Evolutionary conservation across 2,797 vertebrate genomes (phyloP).

Genomic region (Xenopus petersii): DNA sequence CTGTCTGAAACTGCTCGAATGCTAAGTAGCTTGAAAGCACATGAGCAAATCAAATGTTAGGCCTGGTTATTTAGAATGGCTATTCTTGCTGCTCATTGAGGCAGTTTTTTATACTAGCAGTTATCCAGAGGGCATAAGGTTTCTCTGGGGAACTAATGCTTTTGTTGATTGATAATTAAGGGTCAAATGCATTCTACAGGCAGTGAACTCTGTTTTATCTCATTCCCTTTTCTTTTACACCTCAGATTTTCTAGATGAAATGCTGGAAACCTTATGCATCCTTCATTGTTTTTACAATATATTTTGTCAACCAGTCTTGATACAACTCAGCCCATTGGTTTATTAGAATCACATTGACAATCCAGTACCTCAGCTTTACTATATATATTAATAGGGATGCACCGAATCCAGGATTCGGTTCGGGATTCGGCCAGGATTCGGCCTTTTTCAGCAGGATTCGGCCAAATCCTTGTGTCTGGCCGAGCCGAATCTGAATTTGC

Average conservation of each 20-base stretch:
- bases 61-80: conserved; percentile 39
- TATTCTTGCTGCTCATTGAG: conserved; percentile 50
- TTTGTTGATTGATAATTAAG: conserved; percentile 51
- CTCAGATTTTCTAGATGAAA: background rate
- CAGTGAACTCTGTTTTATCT: conserved; percentile 45
- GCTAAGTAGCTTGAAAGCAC: conserved; percentile 49
- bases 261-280: background rate
- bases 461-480: too few species aligned
- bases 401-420: too few species aligned
- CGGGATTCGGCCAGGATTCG: too few species aligned
- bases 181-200: conserved; percentile 54
- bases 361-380: too few species aligned
- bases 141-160: conserved; percentile 41
- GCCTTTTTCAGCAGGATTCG: too few species aligned
- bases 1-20: conserved; percentile 46
- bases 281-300: conserved; percentile 1
- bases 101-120: conserved; percentile 48
- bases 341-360: too few species aligned
- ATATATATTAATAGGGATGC: too few species aligned
- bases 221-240: conserved; percentile 11
- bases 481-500: too few species aligned
- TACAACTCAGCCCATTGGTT: too few species aligned
- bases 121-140: conserved; percentile 48
- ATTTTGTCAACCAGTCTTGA: background rate
- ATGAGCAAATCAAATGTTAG: conserved; percentile 50